A percentile compares a stretch with the other conserved stretches of the same genome.
Conservation (phyloP, 1,140 invertebrate genomes). For the Antheraea pernyi region DNA sequence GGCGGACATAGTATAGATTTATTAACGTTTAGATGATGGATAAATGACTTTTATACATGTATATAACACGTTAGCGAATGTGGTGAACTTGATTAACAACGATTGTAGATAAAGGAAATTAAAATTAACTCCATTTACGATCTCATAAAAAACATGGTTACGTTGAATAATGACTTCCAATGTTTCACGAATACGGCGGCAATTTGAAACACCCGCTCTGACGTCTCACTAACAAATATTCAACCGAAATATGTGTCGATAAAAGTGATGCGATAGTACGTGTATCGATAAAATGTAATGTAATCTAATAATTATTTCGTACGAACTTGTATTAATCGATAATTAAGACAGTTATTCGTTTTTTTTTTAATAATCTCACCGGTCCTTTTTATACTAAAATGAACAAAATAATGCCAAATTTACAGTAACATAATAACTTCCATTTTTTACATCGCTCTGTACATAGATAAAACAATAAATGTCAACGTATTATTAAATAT, state of each 20-base stretch:
- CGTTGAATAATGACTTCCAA: too few relatives aligned
- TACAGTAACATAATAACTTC: neutral
- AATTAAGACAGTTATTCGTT: too few relatives aligned
- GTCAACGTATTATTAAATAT: too few relatives aligned
- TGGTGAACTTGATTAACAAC: neutral
- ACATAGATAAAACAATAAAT: too few relatives aligned
- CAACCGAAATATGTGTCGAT: neutral
- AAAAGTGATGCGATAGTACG: neutral
- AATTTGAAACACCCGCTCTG: too few relatives aligned
- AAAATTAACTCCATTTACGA: too few relatives aligned
- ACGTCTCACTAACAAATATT: too few relatives aligned
- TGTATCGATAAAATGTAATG: neutral
- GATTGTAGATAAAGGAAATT: neutral
- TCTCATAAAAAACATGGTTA: too few relatives aligned
- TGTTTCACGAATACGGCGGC: too few relatives aligned
- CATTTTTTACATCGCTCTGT: neutral
- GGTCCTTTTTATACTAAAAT: neutral
- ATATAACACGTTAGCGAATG: neutral
- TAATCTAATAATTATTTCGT: neutral
- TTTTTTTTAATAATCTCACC: too few relatives aligned
- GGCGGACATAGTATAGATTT: neutral
- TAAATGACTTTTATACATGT: conserved; percentile 3
- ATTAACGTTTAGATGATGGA: neutral
- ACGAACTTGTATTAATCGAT: too few relatives aligned
- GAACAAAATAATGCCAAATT: neutral